These are phyloP conservation scores for Gryon sp. DNA, from an alignment of 1,140 invertebrate genomes.

Conservation along the genomic window DNA sequence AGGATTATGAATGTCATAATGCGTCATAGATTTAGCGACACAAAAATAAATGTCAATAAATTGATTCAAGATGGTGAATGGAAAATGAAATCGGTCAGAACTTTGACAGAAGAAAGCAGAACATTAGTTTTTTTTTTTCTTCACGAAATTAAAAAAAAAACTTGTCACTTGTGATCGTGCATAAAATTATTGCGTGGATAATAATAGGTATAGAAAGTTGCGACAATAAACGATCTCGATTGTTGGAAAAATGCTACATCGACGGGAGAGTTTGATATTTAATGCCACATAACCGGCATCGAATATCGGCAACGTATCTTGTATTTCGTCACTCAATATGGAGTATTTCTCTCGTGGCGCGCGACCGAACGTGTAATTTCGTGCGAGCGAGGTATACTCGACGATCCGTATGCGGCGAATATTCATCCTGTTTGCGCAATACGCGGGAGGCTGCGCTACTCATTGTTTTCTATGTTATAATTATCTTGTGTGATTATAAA, in stretches of 20 bases:
- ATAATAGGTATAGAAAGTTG: conserved; percentile 39
- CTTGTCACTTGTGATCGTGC: conserved; percentile 6
- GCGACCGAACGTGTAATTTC: conserved; percentile 34
- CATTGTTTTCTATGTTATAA: conserved; percentile 55
- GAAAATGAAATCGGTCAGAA: too few relatives aligned
- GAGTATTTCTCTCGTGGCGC: conserved; percentile 16
- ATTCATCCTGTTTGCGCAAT: conserved; percentile 46
- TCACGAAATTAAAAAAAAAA: too few relatives aligned
- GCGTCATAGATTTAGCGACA: too few relatives aligned
- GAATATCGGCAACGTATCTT: conserved; percentile 36
- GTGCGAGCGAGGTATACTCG: conserved; percentile 1
- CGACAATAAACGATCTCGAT: conserved; percentile 46
- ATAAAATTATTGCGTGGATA: conserved; percentile 30
- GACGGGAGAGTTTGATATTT: conserved; percentile 49
- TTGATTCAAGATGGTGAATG: too few relatives aligned
- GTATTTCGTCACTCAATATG: conserved; percentile 35
- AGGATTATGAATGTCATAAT: too few relatives aligned
- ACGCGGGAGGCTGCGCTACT: conserved; percentile 16
- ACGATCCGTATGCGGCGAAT: conserved; percentile 30
- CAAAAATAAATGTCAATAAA: too few relatives aligned
- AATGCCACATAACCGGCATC: conserved; percentile 38
- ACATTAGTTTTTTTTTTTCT: too few relatives aligned
- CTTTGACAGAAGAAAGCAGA: too few relatives aligned
- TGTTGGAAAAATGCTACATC: conserved; percentile 19
- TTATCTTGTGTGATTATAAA: conserved; percentile 49